Evolutionary conservation across 2,113 vertebrate species (phyloP).

Genomic region (Apistogramma diplotaenia): DNA sequence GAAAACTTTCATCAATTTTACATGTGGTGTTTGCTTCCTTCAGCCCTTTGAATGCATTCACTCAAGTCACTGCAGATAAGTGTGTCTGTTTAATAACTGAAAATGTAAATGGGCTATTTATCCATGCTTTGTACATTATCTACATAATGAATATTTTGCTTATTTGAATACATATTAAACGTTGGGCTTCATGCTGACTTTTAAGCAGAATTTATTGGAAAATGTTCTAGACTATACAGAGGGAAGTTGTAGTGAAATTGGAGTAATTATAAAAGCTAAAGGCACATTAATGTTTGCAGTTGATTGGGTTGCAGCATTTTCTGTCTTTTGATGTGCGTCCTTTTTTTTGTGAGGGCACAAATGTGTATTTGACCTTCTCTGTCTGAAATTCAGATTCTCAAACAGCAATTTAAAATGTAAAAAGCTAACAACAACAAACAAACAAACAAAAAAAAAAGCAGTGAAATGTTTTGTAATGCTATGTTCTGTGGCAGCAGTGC

Average conservation of each 20-base stretch:
- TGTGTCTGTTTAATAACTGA: constrained; percentile 45
- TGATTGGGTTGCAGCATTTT: not conserved
- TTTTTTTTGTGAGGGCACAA: not conserved
- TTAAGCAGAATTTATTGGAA: constrained; percentile 22
- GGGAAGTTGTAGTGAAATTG: not conserved
- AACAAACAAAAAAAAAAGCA: not conserved
- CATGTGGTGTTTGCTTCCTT: constrained; percentile 15
- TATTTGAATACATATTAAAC: constrained; percentile 59
- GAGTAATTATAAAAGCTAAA: constrained; percentile 28
- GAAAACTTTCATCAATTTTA: constrained; percentile 24
- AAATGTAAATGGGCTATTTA: constrained; percentile 63
- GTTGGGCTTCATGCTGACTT: constrained; percentile 20
- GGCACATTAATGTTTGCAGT: not conserved
- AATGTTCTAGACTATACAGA: constrained; percentile 1
- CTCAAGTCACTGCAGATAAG: constrained; percentile 36
- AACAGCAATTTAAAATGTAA: not conserved
- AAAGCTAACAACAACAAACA: not conserved
- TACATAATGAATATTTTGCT: constrained; percentile 58
- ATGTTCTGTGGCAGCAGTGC: constrained; percentile 7
- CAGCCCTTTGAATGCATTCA: constrained; percentile 21
- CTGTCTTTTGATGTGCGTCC: not conserved
- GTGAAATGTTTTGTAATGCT: constrained; percentile 16
- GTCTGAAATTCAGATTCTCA: not conserved
- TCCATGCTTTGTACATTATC: constrained; percentile 56
- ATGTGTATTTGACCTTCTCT: not conserved